Percentiles rank a stretch among this genome's conserved stretches.
Evolutionary conservation across 2,888 invertebrate species (phyloP).

Genomic region (Orthonevra nobilis): DNA sequence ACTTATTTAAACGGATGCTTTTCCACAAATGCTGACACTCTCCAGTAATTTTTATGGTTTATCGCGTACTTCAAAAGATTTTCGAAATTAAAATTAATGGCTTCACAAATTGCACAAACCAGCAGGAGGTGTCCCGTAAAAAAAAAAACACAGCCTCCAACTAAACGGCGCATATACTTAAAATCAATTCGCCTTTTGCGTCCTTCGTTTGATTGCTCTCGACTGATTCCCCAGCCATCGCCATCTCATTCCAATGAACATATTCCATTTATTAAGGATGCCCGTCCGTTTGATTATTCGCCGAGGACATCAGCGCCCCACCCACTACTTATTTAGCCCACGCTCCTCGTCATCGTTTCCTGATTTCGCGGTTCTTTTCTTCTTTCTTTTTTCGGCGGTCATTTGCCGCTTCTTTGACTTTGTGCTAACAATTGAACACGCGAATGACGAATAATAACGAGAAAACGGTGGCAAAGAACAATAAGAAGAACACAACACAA

Average conservation of each 20-base stretch:
- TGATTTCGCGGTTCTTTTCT: constrained; percentile 26
- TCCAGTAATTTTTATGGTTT: too few species aligned
- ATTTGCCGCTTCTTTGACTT: constrained; percentile 45
- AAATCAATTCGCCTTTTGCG: constrained; percentile 22
- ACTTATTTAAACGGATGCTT: too few species aligned
- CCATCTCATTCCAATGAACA: constrained; percentile 24
- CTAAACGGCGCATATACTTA: not conserved
- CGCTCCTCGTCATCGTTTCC: constrained; percentile 23
- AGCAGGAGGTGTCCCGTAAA: too few species aligned
- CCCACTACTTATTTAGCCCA: not conserved
- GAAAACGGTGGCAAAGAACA: not conserved
- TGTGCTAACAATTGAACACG: constrained; percentile 42
- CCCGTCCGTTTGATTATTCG: constrained; percentile 31
- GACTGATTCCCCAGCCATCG: constrained; percentile 26
- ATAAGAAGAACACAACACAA: constrained; percentile 2
- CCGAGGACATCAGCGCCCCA: not conserved
- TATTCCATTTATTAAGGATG: constrained; percentile 13
- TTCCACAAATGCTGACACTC: too few species aligned
- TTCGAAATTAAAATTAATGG: too few species aligned
- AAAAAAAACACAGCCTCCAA: not conserved
- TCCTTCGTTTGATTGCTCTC: constrained; percentile 19
- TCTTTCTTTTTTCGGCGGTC: constrained; percentile 7
- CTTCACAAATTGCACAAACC: too few species aligned
- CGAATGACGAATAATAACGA: constrained; percentile 28
- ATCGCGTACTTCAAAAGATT: too few species aligned